Evolutionary conservation across 2,888 invertebrate genomes (phyloP).

Genomic region (Mimachlamys varia): DNA sequence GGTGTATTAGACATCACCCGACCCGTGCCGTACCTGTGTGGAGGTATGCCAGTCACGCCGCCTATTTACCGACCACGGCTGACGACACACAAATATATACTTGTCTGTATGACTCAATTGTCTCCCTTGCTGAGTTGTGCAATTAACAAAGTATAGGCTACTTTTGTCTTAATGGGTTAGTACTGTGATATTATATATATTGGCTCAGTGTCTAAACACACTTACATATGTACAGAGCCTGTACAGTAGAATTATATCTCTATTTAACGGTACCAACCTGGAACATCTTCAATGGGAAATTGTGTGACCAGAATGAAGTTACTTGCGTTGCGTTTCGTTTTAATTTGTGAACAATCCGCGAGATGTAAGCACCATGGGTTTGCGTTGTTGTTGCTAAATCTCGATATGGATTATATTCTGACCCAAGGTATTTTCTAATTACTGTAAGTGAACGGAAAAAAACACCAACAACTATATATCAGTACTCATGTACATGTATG

Average conservation of each 20-base stretch:
- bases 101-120: neutral
- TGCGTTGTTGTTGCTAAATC: no score
- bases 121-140: neutral
- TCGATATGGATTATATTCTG: no score
- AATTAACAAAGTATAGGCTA: neutral
- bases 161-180: neutral
- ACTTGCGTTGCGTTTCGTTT: no score
- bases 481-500: no score
- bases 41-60: neutral
- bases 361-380: no score
- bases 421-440: no score
- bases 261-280: neutral
- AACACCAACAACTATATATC: no score
- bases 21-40: neutral
- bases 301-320: neutral
- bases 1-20: neutral
- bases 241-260: neutral
- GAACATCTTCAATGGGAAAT: no score
- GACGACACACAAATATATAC: neutral
- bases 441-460: no score
- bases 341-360: no score
- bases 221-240: neutral
- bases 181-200: neutral
- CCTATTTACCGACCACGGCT: neutral
- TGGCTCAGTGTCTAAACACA: neutral